These are phyloP conservation scores for Lepidochrysops patricia DNA, from an alignment of 2,888 invertebrate species.

Conservation along the genomic window DNA sequence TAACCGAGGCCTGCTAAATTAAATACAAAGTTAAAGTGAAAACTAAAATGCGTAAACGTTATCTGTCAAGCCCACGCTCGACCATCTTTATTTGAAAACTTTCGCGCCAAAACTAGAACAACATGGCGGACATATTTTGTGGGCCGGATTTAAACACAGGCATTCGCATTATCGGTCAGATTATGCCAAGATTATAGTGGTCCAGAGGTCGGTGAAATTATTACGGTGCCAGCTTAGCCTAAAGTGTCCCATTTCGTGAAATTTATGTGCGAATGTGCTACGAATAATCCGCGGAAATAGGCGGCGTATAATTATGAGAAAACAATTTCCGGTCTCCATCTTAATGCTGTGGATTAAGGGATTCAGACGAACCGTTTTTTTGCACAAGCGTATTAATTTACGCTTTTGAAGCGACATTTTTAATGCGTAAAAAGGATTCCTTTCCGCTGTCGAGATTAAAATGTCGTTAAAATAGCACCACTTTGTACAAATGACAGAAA, in stretches of 20 bases:
- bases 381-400: slow-evolving; percentile 28
- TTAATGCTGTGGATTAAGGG: slow-evolving; percentile 63
- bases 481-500: not conserved
- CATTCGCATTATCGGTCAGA: slow-evolving; percentile 69
- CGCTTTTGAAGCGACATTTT: slow-evolving; percentile 20
- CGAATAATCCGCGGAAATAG: slow-evolving; percentile 56
- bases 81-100: slow-evolving; percentile 55
- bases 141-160: slow-evolving; percentile 62
- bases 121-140: slow-evolving; percentile 47
- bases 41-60: slow-evolving; percentile 19
- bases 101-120: slow-evolving; percentile 54
- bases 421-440: slow-evolving; percentile 22
- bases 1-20: not conserved
- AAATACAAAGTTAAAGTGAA: slow-evolving; percentile 18
- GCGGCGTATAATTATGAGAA: slow-evolving; percentile 69
- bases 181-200: slow-evolving; percentile 72
- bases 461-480: slow-evolving; percentile 11
- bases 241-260: slow-evolving; percentile 65
- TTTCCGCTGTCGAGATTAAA: slow-evolving; percentile 22
- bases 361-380: slow-evolving; percentile 33
- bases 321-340: slow-evolving; percentile 70
- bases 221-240: slow-evolving; percentile 68
- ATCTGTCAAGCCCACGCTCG: slow-evolving; percentile 38
- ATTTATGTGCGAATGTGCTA: slow-evolving; percentile 71
- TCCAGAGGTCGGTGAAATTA: slow-evolving; percentile 57